Evolutionary conservation across 1,140 invertebrate species (phyloP), one percentile per base, ranked within the genome.

Genomic region (Drosophila serrata): DNA sequence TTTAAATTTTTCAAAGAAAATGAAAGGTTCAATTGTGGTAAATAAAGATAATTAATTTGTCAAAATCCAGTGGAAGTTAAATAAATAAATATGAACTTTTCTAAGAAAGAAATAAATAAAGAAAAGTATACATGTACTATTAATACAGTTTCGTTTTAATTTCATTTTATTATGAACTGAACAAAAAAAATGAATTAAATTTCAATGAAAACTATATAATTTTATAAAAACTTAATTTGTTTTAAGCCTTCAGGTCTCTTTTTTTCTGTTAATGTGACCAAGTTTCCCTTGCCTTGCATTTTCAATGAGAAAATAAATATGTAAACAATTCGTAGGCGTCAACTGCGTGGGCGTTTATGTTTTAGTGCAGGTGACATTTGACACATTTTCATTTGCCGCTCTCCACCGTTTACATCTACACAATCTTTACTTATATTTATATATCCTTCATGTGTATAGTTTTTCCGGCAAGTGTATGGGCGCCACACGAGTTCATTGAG

Each of bases 291-390:
- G 49, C 12, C 31, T 65, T 70, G 60, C 64, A 75, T 68, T 68
- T 22, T n/a, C 15, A 43, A 60, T 19, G 9, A 40, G 3, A 43
- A 15, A 62, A 13, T 13, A 53, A n/a, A 9, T 19, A 49, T 15
- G 33, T 31, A 61, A 46, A 40, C 49, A 35, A 62, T 22, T 51
- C 13, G 61, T 15, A 39, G 64, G 62, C 46, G 51, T 27, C 33
- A 63, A 61, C 55, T 61, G 35, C 62, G 67, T 62, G 53, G 56
- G 60, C 37, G 60, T 48, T 74, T 45, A 55, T 40, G 49, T 19
- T 33, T 53, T 13, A 22, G 40, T 49, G 81, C 64, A 77, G 81
- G 67, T 86, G 65, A 81, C 64, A 70, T 82, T 82, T 82, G 75
- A 79, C 77, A 85, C 84, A 84, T 86, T 75, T 80, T 75, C 57